These are phyloP conservation scores for Ceryle rudis DNA, from an alignment of 2,797 vertebrate species.

Conservation along the genomic window DNA sequence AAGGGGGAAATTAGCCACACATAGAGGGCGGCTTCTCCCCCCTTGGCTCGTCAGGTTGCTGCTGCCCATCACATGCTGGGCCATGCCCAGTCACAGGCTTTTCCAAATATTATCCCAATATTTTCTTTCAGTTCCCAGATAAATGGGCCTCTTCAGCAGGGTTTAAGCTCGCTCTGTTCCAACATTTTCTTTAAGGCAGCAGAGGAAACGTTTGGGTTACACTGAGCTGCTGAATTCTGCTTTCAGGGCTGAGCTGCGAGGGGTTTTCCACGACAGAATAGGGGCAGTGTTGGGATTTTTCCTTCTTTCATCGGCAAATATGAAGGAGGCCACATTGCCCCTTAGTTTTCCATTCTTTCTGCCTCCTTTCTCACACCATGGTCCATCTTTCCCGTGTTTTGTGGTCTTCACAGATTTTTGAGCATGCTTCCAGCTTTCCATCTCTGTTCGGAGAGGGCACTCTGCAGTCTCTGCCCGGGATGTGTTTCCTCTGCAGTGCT, in stretches of 20 bases:
- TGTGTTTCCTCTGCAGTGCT: rapidly evolving
- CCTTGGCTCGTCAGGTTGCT: neutral
- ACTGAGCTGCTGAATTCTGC: neutral
- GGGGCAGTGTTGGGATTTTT: neutral
- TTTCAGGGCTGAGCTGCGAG: conserved; percentile 29
- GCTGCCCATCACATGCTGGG: neutral
- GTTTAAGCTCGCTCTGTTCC: conserved; percentile 24
- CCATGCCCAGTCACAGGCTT: neutral
- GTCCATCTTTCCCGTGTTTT: rapidly evolving
- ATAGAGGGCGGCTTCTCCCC: neutral
- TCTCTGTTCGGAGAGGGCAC: neutral
- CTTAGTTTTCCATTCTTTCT: neutral
- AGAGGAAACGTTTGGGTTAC: neutral
- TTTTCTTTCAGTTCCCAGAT: conserved; percentile 29
- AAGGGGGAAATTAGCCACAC: conserved; percentile 16
- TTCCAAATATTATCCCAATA: conserved; percentile 31
- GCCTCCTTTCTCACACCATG: neutral
- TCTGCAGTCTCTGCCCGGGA: neutral
- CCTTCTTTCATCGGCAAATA: neutral
- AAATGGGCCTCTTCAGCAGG: conserved; percentile 13
- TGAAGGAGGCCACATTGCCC: neutral
- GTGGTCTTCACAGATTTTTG: neutral
- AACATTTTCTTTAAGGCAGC: neutral
- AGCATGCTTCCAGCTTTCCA: neutral
- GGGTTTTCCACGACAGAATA: neutral